A percentile compares a stretch with the other conserved stretches of the same genome.
These are phyloP conservation scores for Megalops cyprinoides DNA, from an alignment of 2,797 vertebrate genomes.

Conservation along the genomic window DNA sequence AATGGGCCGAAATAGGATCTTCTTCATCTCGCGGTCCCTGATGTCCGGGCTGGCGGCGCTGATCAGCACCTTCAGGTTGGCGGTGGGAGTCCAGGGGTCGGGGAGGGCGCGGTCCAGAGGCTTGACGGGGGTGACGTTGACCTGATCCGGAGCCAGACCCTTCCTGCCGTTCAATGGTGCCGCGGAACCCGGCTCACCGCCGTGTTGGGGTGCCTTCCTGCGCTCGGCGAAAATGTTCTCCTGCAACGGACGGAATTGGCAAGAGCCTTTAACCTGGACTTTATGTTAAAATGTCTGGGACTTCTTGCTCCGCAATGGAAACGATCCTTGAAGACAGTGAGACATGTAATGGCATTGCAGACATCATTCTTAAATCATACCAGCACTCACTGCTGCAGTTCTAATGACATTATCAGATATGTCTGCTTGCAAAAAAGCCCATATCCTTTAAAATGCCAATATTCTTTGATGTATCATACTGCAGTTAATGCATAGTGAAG, in stretches of 20 bases:
- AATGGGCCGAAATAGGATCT: conserved; percentile 87
- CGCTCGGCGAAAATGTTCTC: conserved; percentile 87
- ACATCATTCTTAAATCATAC: no score
- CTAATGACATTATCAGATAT: no score
- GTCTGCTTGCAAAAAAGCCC: no score
- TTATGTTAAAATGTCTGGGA: no score
- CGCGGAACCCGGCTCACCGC: conserved; percentile 57
- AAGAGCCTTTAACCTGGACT: neutral
- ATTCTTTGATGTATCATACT: no score
- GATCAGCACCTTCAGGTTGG: conserved; percentile 92
- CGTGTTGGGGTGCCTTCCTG: no score
- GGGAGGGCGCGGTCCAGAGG: conserved; percentile 61
- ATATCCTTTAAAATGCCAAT: no score
- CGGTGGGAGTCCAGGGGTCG: conserved; percentile 90
- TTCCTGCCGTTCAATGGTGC: conserved; percentile 73
- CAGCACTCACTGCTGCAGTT: no score
- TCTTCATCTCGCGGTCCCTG: conserved; percentile 88
- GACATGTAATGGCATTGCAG: no score
- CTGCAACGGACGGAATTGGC: conserved; percentile 60
- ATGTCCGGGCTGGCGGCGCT: conserved; percentile 93
- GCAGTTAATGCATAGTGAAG: no score
- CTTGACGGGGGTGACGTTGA: conserved; percentile 87
- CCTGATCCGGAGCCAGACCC: conserved; percentile 71
- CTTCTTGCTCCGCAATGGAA: no score
- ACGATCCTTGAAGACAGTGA: no score